These are phyloP conservation scores for Salvator merianae DNA, from an alignment of 2,113 vertebrate species.

Conservation along the genomic window DNA sequence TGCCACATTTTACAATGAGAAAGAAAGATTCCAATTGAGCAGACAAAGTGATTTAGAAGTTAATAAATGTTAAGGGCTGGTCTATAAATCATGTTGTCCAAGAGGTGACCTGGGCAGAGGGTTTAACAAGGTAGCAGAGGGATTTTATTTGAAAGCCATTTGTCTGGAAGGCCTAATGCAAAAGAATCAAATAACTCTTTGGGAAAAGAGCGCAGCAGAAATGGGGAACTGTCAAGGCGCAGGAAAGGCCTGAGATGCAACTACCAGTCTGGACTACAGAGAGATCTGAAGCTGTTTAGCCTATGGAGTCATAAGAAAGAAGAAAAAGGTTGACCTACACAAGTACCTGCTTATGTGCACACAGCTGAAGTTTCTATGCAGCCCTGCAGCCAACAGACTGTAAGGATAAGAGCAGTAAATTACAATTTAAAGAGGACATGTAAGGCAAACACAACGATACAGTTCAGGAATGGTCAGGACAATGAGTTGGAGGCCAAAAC, in stretches of 20 bases:
- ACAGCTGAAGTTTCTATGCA: too few species aligned
- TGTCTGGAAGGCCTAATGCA: conserved; percentile 42
- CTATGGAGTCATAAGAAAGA: too few species aligned
- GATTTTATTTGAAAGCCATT: conserved; percentile 56
- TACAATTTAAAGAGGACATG: too few species aligned
- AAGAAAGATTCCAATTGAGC: conserved; percentile 43
- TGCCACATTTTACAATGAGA: conserved; percentile 33
- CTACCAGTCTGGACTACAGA: neutral
- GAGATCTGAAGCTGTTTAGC: too few species aligned
- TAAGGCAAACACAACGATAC: too few species aligned
- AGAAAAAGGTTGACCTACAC: too few species aligned
- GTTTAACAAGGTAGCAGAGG: conserved; percentile 46
- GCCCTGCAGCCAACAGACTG: too few species aligned
- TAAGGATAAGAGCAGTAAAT: too few species aligned
- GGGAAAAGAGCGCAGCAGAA: conserved; percentile 42
- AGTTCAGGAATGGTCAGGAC: too few species aligned
- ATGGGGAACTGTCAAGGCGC: conserved; percentile 19
- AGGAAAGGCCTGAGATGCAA: neutral
- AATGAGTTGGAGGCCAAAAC: neutral
- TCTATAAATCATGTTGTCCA: conserved; percentile 42
- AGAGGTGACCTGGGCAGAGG: conserved; percentile 55
- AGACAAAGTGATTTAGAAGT: conserved; percentile 29
- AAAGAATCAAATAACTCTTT: conserved; percentile 59
- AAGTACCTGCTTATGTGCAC: too few species aligned
- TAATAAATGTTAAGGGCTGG: conserved; percentile 55